Conservation (phyloP, 2,888 invertebrate genomes). For the Dryomyza anilis region DNA sequence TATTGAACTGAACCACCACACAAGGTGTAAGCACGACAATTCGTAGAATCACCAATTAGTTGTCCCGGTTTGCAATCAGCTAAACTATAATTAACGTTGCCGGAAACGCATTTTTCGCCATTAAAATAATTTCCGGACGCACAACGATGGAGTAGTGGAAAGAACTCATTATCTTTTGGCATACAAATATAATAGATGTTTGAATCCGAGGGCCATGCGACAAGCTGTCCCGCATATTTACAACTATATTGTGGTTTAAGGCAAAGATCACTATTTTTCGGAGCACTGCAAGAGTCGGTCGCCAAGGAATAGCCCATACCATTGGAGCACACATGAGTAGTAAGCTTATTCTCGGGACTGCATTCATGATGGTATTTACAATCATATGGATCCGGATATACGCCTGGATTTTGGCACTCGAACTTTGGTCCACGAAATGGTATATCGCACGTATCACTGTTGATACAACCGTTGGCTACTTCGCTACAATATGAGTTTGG, state of each 20-base stretch:
- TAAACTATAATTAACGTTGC: not conserved
- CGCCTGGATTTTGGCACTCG: conserved; percentile 46
- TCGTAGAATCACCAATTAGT: conserved; percentile 14
- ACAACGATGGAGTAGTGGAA: conserved; percentile 50
- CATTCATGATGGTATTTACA: conserved; percentile 55
- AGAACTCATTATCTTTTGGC: conserved; percentile 36
- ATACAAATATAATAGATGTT: conserved; percentile 51
- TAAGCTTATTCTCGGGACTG: conserved; percentile 39
- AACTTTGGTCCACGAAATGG: conserved; percentile 40
- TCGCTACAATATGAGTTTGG: conserved; percentile 47
- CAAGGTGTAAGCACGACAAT: conserved; percentile 29
- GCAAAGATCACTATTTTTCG: conserved; percentile 41
- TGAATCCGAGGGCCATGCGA: conserved; percentile 45
- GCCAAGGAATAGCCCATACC: conserved; percentile 46
- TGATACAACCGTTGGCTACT: conserved; percentile 30
- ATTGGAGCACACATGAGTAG: conserved; percentile 41
- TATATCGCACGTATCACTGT: conserved; percentile 20
- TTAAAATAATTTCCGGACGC: conserved; percentile 41
- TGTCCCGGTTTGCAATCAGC: not conserved
- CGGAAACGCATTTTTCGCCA: conserved; percentile 28
- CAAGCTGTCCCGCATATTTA: conserved; percentile 41
- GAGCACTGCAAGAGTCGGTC: conserved; percentile 41
- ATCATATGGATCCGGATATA: conserved; percentile 55
- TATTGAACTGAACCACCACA: conserved; percentile 27
- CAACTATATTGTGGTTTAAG: conserved; percentile 45